Evolutionary conservation across 2,888 invertebrate genomes (phyloP).

Genomic region (Drosophila yooni): DNA sequence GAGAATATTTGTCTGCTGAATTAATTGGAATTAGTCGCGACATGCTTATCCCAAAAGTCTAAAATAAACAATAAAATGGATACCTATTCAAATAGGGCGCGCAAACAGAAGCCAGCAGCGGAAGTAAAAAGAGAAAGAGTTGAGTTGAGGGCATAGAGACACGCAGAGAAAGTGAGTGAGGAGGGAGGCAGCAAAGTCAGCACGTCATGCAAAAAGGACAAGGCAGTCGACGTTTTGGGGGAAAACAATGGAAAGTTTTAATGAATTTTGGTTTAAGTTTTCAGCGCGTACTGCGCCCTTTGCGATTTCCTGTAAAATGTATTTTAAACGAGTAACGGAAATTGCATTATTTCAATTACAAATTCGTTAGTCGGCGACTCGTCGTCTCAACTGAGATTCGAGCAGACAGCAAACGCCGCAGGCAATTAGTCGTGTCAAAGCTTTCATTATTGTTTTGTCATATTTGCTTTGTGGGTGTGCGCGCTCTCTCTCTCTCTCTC

Average conservation of each 20-base stretch:
- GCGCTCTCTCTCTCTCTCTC: background rate
- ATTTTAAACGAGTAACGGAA: slow-evolving; percentile 81
- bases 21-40: slow-evolving; percentile 82
- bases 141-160: background rate
- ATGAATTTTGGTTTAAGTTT: slow-evolving; percentile 81
- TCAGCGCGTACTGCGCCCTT: slow-evolving; percentile 72
- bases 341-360: slow-evolving; percentile 81
- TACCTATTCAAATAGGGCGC: slow-evolving; percentile 77
- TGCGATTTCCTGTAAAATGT: slow-evolving; percentile 79
- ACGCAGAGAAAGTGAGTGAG: background rate
- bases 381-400: slow-evolving; percentile 58
- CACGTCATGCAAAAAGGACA: slow-evolving; percentile 57
- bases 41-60: slow-evolving; percentile 80
- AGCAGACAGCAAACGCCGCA: slow-evolving; percentile 78
- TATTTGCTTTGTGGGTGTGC: slow-evolving; percentile 66
- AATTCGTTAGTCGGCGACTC: slow-evolving; percentile 67
- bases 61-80: slow-evolving; percentile 81
- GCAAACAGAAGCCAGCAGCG: slow-evolving; percentile 48
- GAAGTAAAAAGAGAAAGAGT: slow-evolving; percentile 15
- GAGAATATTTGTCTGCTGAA: slow-evolving; percentile 81
- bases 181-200: slow-evolving; percentile 47
- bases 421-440: slow-evolving; percentile 81
- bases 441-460: slow-evolving; percentile 81
- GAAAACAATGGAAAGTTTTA: slow-evolving; percentile 78
- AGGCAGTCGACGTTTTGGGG: slow-evolving; percentile 27